phyloP scores from a whole-genome alignment of 2,888 invertebrate species.

The Cataglyphis rosenhaueri region DNA sequence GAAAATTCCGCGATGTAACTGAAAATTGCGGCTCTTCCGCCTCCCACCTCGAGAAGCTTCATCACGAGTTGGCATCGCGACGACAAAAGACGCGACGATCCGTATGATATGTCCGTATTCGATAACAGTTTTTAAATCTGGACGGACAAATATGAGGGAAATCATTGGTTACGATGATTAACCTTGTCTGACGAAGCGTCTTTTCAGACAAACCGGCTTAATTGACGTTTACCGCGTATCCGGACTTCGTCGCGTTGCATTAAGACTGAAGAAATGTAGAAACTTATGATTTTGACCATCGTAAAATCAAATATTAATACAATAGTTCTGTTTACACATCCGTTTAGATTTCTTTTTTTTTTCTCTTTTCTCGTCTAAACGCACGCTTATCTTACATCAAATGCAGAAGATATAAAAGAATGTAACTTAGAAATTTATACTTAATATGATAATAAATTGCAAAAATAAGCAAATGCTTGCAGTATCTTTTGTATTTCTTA shows the following conservation, averaged over 20 bases:
- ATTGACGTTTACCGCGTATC: conserved; percentile 19
- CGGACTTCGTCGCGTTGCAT: not conserved
- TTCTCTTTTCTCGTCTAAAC: not conserved
- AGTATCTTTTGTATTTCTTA: not conserved
- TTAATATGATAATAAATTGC: not conserved
- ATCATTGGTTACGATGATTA: conserved; percentile 4
- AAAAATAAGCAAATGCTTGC: not conserved
- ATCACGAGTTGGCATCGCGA: conserved; percentile 16
- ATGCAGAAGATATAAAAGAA: not conserved
- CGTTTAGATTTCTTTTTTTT: not conserved
- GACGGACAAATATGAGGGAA: not conserved
- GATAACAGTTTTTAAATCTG: conserved; percentile 30
- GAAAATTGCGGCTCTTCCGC: conserved; percentile 33
- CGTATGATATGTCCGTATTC: conserved; percentile 9
- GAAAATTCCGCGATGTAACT: conserved; percentile 57
- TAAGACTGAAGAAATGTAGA: not conserved
- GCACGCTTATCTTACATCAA: not conserved
- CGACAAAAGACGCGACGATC: conserved; percentile 30
- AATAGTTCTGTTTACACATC: not conserved
- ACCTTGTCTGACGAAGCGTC: conserved; percentile 37
- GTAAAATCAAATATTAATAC: conserved; percentile 12
- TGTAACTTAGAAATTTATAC: not conserved
- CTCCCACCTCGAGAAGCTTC: not conserved
- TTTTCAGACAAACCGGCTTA: conserved; percentile 31
- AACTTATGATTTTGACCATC: not conserved